phyloP scores from a whole-genome alignment of 2,797 vertebrate species.

The Spinus olivaceus region DNA sequence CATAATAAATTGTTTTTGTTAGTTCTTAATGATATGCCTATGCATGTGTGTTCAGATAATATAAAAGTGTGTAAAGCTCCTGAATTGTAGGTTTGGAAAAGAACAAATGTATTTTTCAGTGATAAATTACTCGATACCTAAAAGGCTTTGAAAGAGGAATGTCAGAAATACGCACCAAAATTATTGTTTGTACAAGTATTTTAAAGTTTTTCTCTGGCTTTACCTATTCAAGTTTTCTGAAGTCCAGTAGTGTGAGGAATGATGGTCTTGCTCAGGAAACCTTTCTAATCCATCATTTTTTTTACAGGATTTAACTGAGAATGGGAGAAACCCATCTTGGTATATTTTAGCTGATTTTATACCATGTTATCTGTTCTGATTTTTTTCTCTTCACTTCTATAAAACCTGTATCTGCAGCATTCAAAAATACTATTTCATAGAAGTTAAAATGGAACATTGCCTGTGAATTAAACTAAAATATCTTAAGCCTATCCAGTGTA shows the following conservation, averaged over 20 bases:
- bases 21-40: not conserved
- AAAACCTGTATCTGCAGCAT: not conserved
- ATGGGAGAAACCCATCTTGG: not conserved
- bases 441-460: not conserved
- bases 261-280: not conserved
- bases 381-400: not conserved
- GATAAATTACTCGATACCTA: not conserved
- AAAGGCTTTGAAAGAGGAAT: not conserved
- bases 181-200: not conserved
- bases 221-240: not conserved
- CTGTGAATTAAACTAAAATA: conserved; percentile 27
- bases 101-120: not conserved
- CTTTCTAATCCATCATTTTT: not conserved
- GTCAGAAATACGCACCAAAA: not conserved
- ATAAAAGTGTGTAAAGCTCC: not conserved
- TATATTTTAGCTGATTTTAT: not conserved
- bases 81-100: not conserved
- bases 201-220: not conserved
- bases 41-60: not conserved
- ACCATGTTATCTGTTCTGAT: not conserved
- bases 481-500: not conserved
- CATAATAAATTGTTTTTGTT: not conserved
- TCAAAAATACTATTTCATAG: not conserved
- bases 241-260: not conserved
- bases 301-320: not conserved